Evolutionary conservation across 2,113 vertebrate species (phyloP).

Genomic region (Macrotus californicus): DNA sequence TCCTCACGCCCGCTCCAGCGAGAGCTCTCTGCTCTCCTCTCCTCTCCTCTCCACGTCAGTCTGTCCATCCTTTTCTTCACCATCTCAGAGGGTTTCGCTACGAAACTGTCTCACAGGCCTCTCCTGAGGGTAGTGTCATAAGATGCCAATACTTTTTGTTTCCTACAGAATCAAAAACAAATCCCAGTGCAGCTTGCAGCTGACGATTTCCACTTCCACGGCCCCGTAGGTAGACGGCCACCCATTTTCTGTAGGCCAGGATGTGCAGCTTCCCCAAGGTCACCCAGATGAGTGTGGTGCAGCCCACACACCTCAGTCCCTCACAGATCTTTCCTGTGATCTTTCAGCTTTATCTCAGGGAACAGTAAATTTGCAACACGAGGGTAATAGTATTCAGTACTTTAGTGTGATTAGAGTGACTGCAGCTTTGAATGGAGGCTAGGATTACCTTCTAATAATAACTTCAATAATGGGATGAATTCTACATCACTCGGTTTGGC

Average conservation of each 20-base stretch:
- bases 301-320: background rate
- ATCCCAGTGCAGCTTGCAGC: background rate
- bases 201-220: too few relatives aligned
- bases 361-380: background rate
- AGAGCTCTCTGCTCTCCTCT: too few relatives aligned
- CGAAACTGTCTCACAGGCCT: background rate
- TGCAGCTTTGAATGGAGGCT: background rate
- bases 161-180: background rate
- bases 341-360: background rate
- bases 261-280: background rate
- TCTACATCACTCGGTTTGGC: background rate
- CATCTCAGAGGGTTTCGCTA: background rate
- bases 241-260: background rate
- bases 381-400: background rate
- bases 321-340: background rate
- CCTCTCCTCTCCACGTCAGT: background rate
- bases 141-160: background rate
- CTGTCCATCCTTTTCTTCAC: background rate
- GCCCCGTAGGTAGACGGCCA: background rate
- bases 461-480: background rate
- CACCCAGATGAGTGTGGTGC: too few relatives aligned
- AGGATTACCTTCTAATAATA: too few relatives aligned
- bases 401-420: background rate
- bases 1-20: accelerated
- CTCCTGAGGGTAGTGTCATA: background rate